Evolutionary conservation across 2,797 vertebrate genomes (phyloP).

Genomic region (Philypnodon macrostomus): DNA sequence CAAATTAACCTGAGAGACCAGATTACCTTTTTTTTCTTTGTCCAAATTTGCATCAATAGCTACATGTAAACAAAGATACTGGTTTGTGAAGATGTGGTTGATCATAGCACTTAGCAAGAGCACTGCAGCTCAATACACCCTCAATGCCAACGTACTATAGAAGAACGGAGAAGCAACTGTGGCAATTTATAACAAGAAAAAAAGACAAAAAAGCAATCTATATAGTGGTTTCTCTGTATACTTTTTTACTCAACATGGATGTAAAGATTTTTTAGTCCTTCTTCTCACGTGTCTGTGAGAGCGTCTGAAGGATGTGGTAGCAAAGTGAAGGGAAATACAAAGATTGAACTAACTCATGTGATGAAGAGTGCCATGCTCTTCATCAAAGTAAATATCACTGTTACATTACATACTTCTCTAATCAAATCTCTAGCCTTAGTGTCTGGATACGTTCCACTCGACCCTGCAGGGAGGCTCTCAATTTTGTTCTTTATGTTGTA

Average conservation of each 20-base stretch:
- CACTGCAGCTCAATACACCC: slow-evolving; percentile 55
- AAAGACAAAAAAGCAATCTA: slow-evolving; percentile 69
- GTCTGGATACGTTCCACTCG: slow-evolving; percentile 65
- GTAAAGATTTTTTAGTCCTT: slow-evolving; percentile 59
- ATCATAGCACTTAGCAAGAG: slow-evolving; percentile 81
- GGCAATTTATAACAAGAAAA: slow-evolving; percentile 58
- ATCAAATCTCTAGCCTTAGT: slow-evolving; percentile 72
- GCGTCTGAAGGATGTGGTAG: slow-evolving; percentile 75
- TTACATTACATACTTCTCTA: slow-evolving; percentile 69
- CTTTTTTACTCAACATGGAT: slow-evolving; percentile 69
- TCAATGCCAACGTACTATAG: slow-evolving; percentile 73
- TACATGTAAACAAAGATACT: slow-evolving; percentile 54
- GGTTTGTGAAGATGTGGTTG: slow-evolving; percentile 61
- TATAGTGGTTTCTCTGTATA: slow-evolving; percentile 67
- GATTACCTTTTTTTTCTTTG: slow-evolving; percentile 44
- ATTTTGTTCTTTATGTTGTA: slow-evolving; percentile 26
- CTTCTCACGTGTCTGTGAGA: slow-evolving; percentile 60
- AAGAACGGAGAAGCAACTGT: slow-evolving; percentile 67
- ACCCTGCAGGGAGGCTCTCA: slow-evolving; percentile 59
- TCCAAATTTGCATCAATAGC: slow-evolving; percentile 47
- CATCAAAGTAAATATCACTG: slow-evolving; percentile 78
- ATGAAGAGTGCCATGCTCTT: slow-evolving; percentile 47
- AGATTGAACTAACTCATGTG: slow-evolving; percentile 55
- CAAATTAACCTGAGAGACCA: slow-evolving; percentile 72
- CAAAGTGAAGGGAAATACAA: slow-evolving; percentile 76